These are phyloP conservation scores for Mantis religiosa DNA, from an alignment of 2,888 invertebrate genomes.

Conservation along the genomic window DNA sequence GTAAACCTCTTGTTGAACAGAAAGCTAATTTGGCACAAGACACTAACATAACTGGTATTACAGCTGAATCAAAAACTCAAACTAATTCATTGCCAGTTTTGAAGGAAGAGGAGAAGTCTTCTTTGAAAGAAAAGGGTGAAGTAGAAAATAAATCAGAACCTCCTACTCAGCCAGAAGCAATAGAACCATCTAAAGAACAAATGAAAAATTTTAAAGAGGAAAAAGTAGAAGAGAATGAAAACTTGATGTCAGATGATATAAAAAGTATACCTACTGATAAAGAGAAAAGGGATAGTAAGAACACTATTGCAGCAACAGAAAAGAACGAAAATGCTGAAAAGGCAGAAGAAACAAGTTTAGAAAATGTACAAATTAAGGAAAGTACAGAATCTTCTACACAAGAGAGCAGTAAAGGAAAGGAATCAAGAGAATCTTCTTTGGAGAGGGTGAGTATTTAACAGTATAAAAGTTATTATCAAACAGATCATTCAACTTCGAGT, in stretches of 20 bases:
- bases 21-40: not conserved
- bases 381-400: not conserved
- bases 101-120: not conserved
- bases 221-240: not conserved
- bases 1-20: not conserved
- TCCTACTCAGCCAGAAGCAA: not conserved
- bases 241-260: not conserved
- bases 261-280: not conserved
- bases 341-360: not conserved
- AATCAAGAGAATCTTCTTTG: conserved; percentile 15
- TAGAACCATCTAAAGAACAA: not conserved
- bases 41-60: not conserved
- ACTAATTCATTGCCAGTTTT: not conserved
- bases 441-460: conserved; percentile 7
- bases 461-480: not conserved
- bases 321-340: not conserved
- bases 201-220: not conserved
- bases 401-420: not conserved
- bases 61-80: not conserved
- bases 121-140: not conserved
- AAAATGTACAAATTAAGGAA: not conserved
- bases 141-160: not conserved
- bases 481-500: too few species aligned
- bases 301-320: not conserved
- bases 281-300: not conserved